A percentile compares a stretch with the other conserved stretches of the same genome.
phyloP scores from a whole-genome alignment of 2,113 vertebrate genomes.

The Myotis yumanensis region DNA sequence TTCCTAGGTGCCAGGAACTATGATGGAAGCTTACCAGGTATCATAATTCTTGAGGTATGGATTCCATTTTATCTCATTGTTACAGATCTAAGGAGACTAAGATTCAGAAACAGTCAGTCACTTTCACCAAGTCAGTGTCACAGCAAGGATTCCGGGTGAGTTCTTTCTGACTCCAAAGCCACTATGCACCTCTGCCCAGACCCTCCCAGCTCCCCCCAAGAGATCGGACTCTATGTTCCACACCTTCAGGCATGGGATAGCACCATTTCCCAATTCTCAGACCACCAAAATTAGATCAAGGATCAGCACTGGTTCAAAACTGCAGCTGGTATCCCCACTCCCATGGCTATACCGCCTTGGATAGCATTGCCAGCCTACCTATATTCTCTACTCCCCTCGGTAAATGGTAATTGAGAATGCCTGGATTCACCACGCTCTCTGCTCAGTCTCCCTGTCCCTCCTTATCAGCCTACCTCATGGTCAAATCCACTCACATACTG shows the following conservation, averaged over 20 bases:
- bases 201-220: background rate
- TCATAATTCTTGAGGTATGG: background rate
- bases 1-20: background rate
- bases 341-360: background rate
- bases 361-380: no score
- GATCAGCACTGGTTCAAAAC: background rate
- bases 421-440: background rate
- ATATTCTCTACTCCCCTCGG: background rate
- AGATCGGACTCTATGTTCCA: background rate
- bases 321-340: background rate
- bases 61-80: background rate
- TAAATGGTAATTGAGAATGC: no score
- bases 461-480: background rate
- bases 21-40: background rate
- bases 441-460: background rate
- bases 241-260: background rate
- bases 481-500: background rate
- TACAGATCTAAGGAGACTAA: background rate
- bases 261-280: background rate
- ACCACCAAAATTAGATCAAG: background rate
- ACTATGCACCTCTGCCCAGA: background rate
- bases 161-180: background rate
- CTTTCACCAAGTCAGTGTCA: background rate
- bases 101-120: background rate
- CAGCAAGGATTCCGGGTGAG: background rate